Conservation (phyloP, 2,888 invertebrate species). For the Ganaspis brasiliensis region DNA sequence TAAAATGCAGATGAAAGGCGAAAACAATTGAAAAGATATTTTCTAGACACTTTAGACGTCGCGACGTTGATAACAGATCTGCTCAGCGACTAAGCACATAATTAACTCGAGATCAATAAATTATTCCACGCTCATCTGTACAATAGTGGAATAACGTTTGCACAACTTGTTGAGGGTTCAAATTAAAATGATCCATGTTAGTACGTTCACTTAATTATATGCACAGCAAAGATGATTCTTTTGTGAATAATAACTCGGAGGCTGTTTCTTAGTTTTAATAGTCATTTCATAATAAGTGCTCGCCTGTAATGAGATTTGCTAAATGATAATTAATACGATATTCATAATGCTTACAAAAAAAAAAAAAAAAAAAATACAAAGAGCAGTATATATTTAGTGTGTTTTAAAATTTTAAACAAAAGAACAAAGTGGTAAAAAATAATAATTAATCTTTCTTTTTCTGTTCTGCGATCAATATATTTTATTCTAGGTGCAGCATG, state of each 20-base stretch:
- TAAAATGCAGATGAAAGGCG: not conserved
- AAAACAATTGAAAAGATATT: not conserved
- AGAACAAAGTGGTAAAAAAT: too few species aligned
- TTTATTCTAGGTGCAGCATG: constrained; percentile 16
- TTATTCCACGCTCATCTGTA: constrained; percentile 19
- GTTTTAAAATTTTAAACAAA: too few species aligned
- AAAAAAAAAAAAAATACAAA: not conserved
- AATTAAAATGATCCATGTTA: constrained; percentile 37
- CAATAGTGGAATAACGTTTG: constrained; percentile 8
- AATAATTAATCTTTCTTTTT: not conserved
- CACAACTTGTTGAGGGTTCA: constrained; percentile 37
- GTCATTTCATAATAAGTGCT: constrained; percentile 4
- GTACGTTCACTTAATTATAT: constrained; percentile 24
- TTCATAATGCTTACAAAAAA: not conserved
- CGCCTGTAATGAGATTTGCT: constrained; percentile 1
- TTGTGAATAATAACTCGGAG: constrained; percentile 37
- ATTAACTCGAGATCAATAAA: constrained; percentile 39
- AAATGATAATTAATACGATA: constrained; percentile 9
- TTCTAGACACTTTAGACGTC: constrained; percentile 16
- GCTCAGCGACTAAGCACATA: constrained; percentile 36
- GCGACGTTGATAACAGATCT: constrained; percentile 28
- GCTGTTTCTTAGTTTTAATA: constrained; percentile 20
- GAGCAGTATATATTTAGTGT: too few species aligned
- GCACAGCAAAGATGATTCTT: constrained; percentile 19
- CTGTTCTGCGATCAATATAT: not conserved